phyloP scores from a whole-genome alignment of 2,113 vertebrate species.

The Petrocephalus microphthalmus region DNA sequence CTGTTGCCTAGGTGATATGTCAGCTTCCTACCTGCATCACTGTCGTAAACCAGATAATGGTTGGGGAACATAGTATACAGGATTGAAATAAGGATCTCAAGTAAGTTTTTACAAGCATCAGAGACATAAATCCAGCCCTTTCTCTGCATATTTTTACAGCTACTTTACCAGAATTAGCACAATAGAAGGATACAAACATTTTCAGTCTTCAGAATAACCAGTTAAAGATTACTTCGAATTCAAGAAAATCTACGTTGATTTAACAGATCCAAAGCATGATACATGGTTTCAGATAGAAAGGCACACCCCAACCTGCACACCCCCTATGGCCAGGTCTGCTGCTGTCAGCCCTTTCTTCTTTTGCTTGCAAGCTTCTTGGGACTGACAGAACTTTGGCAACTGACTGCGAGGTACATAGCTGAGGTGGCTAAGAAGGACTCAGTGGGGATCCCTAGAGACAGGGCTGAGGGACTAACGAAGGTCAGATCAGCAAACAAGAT shows the following conservation, averaged over 20 bases:
- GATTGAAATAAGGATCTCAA: background rate
- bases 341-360: too few species aligned
- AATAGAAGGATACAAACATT: background rate
- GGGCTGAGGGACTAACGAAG: background rate
- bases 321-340: background rate
- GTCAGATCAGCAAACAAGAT: background rate
- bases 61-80: background rate
- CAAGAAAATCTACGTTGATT: background rate
- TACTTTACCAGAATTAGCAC: background rate
- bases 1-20: constrained; percentile 45
- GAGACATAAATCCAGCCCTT: background rate
- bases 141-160: background rate
- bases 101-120: background rate
- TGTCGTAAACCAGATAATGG: constrained; percentile 37
- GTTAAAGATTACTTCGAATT: background rate
- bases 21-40: constrained; percentile 29
- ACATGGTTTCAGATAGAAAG: background rate
- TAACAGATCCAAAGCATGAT: background rate
- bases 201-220: background rate
- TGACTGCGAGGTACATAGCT: background rate
- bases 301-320: background rate
- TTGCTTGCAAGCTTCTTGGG: too few species aligned
- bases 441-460: background rate
- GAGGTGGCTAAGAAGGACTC: background rate
- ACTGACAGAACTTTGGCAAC: background rate